A percentile compares a stretch with the other conserved stretches of the same genome.
Conservation (phyloP, 2,888 invertebrate genomes). For the Phragmatobia fuliginosa region DNA sequence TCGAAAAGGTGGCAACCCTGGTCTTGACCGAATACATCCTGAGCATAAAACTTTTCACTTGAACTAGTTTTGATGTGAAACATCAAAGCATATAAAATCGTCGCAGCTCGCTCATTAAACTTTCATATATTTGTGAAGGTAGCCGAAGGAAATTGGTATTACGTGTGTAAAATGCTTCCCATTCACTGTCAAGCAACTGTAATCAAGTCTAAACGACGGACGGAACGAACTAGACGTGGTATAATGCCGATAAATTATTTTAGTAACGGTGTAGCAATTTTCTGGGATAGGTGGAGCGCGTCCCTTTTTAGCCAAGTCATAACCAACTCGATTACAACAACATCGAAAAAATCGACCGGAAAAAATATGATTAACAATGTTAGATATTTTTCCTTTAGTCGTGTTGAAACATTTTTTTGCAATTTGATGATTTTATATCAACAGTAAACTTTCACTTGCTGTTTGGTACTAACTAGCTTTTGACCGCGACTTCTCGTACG, state of each 20-base stretch:
- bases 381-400: not conserved
- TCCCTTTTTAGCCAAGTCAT: not conserved
- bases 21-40: conserved; percentile 6
- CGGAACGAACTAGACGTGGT: not conserved
- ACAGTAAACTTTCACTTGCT: not conserved
- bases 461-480: no score
- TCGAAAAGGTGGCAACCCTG: no score
- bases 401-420: not conserved
- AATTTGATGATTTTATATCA: not conserved
- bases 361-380: not conserved
- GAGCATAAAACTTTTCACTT: conserved; percentile 8
- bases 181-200: conserved; percentile 31
- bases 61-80: conserved; percentile 14
- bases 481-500: no score
- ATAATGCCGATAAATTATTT: not conserved
- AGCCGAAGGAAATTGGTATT: conserved; percentile 42
- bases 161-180: conserved; percentile 26
- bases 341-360: not conserved
- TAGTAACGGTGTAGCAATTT: not conserved
- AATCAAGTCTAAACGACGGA: conserved; percentile 32
- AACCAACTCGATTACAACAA: not conserved
- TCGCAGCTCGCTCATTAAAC: conserved; percentile 34
- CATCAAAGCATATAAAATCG: conserved; percentile 21
- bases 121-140: conserved; percentile 40
- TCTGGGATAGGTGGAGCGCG: not conserved